These are phyloP conservation scores for Cassiopea xamachana DNA, from an alignment of 30 jellyfish, hydroid and myxozoan genomes.

Conservation along the genomic window DNA sequence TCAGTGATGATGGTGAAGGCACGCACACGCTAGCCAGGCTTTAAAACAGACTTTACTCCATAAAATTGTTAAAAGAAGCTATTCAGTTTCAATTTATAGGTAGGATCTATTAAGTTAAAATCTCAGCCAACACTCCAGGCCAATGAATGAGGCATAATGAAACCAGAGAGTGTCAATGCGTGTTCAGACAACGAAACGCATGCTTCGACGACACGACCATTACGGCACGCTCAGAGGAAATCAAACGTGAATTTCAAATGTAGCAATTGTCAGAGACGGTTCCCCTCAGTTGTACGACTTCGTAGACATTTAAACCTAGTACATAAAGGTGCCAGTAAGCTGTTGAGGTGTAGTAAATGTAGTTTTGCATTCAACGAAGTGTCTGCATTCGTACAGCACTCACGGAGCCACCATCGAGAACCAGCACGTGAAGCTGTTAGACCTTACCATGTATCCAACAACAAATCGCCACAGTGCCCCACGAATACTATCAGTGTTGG, in stretches of 20 bases:
- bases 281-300: slow-evolving; percentile 68
- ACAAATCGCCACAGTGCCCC: background rate
- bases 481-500: background rate
- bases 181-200: slow-evolving; percentile 46
- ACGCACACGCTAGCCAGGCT: slow-evolving; percentile 44
- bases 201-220: slow-evolving; percentile 62
- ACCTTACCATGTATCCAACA: background rate
- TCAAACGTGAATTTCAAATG: slow-evolving; percentile 64
- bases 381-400: slow-evolving; percentile 60
- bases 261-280: slow-evolving; percentile 69
- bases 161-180: slow-evolving; percentile 58
- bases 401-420: slow-evolving; percentile 30
- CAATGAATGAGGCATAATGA: slow-evolving; percentile 16
- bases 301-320: slow-evolving; percentile 53
- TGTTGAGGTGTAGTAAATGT: slow-evolving; percentile 63
- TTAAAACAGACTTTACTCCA: background rate
- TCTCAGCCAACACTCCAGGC: background rate
- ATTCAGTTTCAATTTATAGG: background rate
- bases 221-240: slow-evolving; percentile 49
- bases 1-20: slow-evolving; percentile 4
- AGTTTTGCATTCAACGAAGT: slow-evolving; percentile 50
- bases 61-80: background rate
- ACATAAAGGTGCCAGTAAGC: slow-evolving; percentile 62
- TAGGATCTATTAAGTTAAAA: background rate
- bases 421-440: background rate